A percentile compares a stretch with the other conserved stretches of the same genome.
Evolutionary conservation across 2,113 vertebrate genomes (phyloP).

Genomic region (Mirounga angustirostris): DNA sequence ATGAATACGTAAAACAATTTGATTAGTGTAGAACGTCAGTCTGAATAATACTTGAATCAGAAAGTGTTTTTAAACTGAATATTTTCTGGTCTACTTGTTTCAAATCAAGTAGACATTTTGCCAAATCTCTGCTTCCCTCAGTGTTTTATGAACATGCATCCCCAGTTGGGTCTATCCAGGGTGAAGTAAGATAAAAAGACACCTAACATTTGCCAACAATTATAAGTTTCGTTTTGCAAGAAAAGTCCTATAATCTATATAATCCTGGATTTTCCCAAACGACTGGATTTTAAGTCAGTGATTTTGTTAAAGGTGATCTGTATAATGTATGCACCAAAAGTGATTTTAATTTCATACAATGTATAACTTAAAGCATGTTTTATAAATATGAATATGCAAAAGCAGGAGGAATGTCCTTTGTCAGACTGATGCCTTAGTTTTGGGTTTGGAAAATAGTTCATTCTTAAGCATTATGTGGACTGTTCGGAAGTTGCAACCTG

Average conservation of each 20-base stretch:
- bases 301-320: not conserved
- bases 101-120: slow-evolving; percentile 29
- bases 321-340: not conserved
- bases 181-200: not conserved
- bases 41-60: slow-evolving; percentile 63
- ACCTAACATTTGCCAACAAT: not conserved
- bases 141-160: not conserved
- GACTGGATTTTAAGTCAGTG: not conserved
- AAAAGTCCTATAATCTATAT: not conserved
- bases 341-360: not conserved
- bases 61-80: slow-evolving; percentile 61
- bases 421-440: not conserved
- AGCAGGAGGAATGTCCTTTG: not conserved
- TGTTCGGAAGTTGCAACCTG: not conserved
- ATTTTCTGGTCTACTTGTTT: slow-evolving; percentile 68
- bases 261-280: not conserved
- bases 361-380: not conserved
- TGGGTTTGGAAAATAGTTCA: not conserved
- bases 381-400: not conserved
- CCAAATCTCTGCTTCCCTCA: not conserved
- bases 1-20: slow-evolving; percentile 64
- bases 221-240: not conserved
- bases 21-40: slow-evolving; percentile 50
- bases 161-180: not conserved
- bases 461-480: not conserved